Evolutionary conservation across 1,140 invertebrate genomes (phyloP).

Genomic region (Listronotus bonariensis): DNA sequence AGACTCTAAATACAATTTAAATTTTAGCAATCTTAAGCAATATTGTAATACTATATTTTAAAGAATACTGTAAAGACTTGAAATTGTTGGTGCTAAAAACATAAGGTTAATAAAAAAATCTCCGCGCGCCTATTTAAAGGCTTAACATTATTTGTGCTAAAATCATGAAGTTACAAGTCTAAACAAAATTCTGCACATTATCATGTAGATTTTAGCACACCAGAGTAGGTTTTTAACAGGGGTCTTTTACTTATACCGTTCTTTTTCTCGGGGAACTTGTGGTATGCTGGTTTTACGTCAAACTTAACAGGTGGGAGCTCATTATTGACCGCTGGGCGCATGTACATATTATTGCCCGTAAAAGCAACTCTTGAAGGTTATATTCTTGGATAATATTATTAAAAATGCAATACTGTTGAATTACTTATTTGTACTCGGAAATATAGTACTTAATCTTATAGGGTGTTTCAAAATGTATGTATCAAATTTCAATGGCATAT

Average conservation of each 20-base stretch:
- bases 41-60: conserved; percentile 5
- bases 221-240: conserved; percentile 36
- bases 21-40: not conserved
- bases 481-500: too few relatives aligned
- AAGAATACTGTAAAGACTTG: conserved; percentile 16
- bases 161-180: not conserved
- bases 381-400: conserved; percentile 99
- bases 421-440: too few relatives aligned
- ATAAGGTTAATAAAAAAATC: too few relatives aligned
- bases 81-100: too few relatives aligned
- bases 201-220: conserved; percentile 37
- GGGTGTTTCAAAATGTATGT: too few relatives aligned
- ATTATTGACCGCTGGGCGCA: conserved; percentile 55
- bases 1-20: too few relatives aligned
- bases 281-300: conserved; percentile 51
- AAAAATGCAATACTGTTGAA: conserved; percentile 93
- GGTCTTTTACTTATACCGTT: conserved; percentile 37
- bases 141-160: not conserved
- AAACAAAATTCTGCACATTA: conserved; percentile 8
- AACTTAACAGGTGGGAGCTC: conserved; percentile 37
- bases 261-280: conserved; percentile 48
- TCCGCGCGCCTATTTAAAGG: too few relatives aligned
- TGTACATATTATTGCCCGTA: conserved; percentile 98
- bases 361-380: conserved; percentile 97
- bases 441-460: too few relatives aligned